Evolutionary conservation across 2,888 invertebrate species (phyloP).

Genomic region (Caenorhabditis afra): DNA sequence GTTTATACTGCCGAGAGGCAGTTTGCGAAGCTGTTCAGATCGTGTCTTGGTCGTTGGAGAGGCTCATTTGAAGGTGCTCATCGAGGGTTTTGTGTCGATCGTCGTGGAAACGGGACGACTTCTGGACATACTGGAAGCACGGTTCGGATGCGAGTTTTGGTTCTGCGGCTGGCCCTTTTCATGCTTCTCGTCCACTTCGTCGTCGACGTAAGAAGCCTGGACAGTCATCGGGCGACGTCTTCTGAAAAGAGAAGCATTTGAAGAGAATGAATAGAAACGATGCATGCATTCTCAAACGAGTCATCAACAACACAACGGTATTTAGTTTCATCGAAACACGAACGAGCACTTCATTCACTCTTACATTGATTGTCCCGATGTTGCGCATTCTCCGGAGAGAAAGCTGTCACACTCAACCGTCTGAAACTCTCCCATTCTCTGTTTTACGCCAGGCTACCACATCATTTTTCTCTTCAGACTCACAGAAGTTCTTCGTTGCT

Average conservation of each 20-base stretch:
- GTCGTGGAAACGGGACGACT: constrained; percentile 39
- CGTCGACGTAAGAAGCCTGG: constrained; percentile 36
- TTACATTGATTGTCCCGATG: constrained; percentile 45
- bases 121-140: constrained; percentile 15
- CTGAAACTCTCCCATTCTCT: constrained; percentile 27
- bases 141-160: constrained; percentile 10
- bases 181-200: constrained; percentile 9
- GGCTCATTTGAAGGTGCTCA: constrained; percentile 46
- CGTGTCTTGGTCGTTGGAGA: constrained; percentile 27
- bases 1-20: constrained; percentile 35
- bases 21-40: constrained; percentile 8
- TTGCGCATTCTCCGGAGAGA: constrained; percentile 31
- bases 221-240: constrained; percentile 41
- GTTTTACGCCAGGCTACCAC: too few species aligned
- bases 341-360: constrained; percentile 6
- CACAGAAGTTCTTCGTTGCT: constrained; percentile 53
- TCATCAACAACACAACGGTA: constrained; percentile 3
- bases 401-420: constrained; percentile 48
- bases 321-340: constrained; percentile 1
- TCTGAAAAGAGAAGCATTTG: constrained; percentile 15
- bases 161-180: constrained; percentile 8
- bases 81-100: constrained; percentile 34
- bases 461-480: constrained; percentile 26
- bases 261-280: not conserved
- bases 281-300: too few species aligned